Base-by-base conservation (phyloP, 64 coral and sea anemone genomes). In the Dendronephthya gigantea region DNA sequence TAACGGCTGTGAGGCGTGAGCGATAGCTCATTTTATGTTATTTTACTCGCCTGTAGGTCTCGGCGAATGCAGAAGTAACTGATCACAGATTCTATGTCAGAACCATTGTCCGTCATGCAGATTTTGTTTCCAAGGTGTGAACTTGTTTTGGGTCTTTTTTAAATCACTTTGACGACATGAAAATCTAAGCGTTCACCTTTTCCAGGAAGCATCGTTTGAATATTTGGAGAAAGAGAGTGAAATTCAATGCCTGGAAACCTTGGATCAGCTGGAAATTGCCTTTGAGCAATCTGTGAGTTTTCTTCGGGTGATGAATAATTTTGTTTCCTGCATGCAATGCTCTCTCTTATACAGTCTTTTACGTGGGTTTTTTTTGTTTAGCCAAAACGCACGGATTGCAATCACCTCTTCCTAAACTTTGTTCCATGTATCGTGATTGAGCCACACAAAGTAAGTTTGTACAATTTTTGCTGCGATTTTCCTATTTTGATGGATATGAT, bases 181-280 rank as follows among this genome's bases (percentile, higher is more conserved):
- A 22, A 49, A 19, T 48, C 6, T 30, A 19, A 48, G 32, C 35
- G 1, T n/a, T 31, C 40, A 68, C 23, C 34, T 48, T n/a, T 82
- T 49, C 1, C 40, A 97, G 94, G 94, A 97, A 87, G 94, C 94
- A 1, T 97, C 94, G 7, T 97, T 97, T 93, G 94, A 97, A 76
- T 97, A 97, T 62, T 93, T 97, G 94, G 94, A 97, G 14, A 97
- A 97, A 66, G 94, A 97, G 34, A 97, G 94, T 19, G 94, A 97
- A 41, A 97, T 97, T 75, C 94, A 97, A 65, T 66, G 93, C 3
- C 81, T 97, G 15, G 94, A 97, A 65, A 81, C 94, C 52, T 70
- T 97, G 45, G 94, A 97, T 88, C 92, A 97, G 23, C 79, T 97
- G 23, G 94, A 97, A 62, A 89, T 97, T 48, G 92, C 83, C 10